Base-by-base conservation (phyloP, 2,113 vertebrate genomes). In the Syngnathus floridae region DNA sequence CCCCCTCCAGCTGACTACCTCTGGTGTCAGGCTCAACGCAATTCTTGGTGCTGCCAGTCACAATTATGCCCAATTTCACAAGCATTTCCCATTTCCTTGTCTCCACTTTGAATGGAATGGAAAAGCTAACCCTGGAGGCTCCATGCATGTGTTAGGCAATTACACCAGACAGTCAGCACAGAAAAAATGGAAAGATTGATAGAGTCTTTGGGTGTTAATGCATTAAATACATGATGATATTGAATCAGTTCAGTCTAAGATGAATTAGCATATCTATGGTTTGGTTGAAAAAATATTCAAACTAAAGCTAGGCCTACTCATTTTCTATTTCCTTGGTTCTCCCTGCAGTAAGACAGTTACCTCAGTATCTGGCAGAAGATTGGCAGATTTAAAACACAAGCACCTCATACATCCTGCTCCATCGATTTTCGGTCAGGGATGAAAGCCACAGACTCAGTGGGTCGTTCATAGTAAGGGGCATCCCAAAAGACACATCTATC, bases 401-500 rank as follows among this genome's bases (percentile, higher is more conserved):
- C 81, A 71, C 70, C 81, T 88, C 71, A 76, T 84, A 80, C 80
- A 84, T 88, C 79, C 87, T 82, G 71, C 64, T 71, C 75, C 73
- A 90, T 90, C 37, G 84, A 87, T 91, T 89, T 90, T 84, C 60
- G 73, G 79, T 84, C 85, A 70, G 73, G 71, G 77, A 84, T 89
- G 87, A 87, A 89, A 89, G 82, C 85, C 85, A 81, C 81, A 84
- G 79, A 81, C 81, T 87, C 82, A 79, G 82, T 87, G 73, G 82
- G 83, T 83, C 85, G 84, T 85, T 87, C 84, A 75, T 84, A 81
- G 74, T 75, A 74, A 82, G 81, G 72, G 79, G 64, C 79, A 79
- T 88, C 88, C 85, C 85, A 79, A 87, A 86, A 87, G 87, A 84
- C 82, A 81, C 89, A 89, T 90, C 87, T 87, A 87, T 90, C 87